These are phyloP conservation scores for Lepidurus arcticus DNA, from an alignment of 1,140 invertebrate genomes.

Conservation along the genomic window DNA sequence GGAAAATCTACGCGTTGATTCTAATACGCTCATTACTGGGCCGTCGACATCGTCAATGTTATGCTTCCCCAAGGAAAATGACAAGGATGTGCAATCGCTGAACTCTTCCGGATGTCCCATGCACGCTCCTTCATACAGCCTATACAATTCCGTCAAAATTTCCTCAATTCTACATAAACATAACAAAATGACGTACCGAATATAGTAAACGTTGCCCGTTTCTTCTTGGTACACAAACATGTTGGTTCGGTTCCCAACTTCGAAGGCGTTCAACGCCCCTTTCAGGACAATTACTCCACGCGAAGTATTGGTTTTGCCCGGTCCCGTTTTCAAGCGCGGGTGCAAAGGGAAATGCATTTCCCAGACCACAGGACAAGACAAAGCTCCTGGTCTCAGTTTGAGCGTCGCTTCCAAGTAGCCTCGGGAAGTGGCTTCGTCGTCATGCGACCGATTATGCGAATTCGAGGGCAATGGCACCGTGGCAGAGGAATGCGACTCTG, in stretches of 20 bases:
- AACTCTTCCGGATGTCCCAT: slow-evolving; percentile 11
- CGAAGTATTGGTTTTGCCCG: slow-evolving; percentile 32
- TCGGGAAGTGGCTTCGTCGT: slow-evolving; percentile 22
- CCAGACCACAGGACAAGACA: slow-evolving; percentile 68
- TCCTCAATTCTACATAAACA: background rate
- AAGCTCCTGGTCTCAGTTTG: slow-evolving; percentile 59
- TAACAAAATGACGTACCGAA: slow-evolving; percentile 46
- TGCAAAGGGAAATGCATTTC: slow-evolving; percentile 63
- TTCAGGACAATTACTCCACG: slow-evolving; percentile 52
- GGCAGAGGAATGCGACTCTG: slow-evolving; percentile 36
- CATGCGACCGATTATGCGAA: slow-evolving; percentile 15
- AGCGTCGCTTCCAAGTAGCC: slow-evolving; percentile 49
- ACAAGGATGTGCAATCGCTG: background rate
- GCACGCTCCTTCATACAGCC: slow-evolving; percentile 26
- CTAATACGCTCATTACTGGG: slow-evolving; percentile 8
- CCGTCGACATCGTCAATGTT: slow-evolving; percentile 31
- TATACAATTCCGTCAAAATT: background rate
- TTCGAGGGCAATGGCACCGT: slow-evolving; percentile 29
- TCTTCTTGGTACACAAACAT: slow-evolving; percentile 74
- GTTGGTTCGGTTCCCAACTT: slow-evolving; percentile 67
- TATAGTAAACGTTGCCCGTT: slow-evolving; percentile 63
- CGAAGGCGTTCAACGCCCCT: slow-evolving; percentile 62
- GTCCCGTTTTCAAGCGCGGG: slow-evolving; percentile 55
- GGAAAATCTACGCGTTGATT: background rate
- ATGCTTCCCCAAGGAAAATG: background rate